Base-by-base conservation (phyloP, 2,888 invertebrate genomes). In the Sphaerophoria taeniata region DNA sequence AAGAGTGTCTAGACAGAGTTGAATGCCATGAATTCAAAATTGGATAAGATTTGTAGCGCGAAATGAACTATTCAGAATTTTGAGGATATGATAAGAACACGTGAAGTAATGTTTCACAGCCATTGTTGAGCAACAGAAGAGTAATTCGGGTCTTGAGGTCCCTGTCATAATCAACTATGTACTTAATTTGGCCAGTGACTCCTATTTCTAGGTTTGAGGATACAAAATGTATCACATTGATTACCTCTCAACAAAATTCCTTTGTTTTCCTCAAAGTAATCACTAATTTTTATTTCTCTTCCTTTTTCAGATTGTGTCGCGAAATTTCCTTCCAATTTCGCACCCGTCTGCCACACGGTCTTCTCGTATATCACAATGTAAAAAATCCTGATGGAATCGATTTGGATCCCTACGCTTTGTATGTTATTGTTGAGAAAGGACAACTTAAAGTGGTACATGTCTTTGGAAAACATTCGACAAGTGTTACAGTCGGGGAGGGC, bases 401-500 rank as follows among this genome's bases (percentile, higher is more conserved):
- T 89, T 94, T 97, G 90, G 96, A 97, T 88, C 97, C 97, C 0
- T 98, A 98, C 90, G 98, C 98, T 60, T 93, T 98, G 24, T 98
- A 98, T 91, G 96, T 98, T 47, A 97, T 97, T 89, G 96, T 98
- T 31, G 97, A 97, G 91, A 97, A 97, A 90, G 98, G 97, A 16
- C 97, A 97, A 92, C 93, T 98, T 16, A 97, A 97, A 93, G 97
- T 98, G 74, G 97, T 97, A 7, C 97, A 98, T 91, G 97, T 97
- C 34, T 97, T 97, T 90, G 97, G 97, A 4, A 97, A 97, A 90
- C 96, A 96, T 90, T 94, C 97, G 70, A 97, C 97, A 39, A 92
- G 92, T 89, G 94, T 97, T 53, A 97, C 96, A 0, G 97, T 98
- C 4, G 97, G 97, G 47, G 95, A 97, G 92, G 97, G 97, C 3